Evolutionary conservation across 2,113 vertebrate genomes (phyloP).

Genomic region (Sceloporus undulatus): DNA sequence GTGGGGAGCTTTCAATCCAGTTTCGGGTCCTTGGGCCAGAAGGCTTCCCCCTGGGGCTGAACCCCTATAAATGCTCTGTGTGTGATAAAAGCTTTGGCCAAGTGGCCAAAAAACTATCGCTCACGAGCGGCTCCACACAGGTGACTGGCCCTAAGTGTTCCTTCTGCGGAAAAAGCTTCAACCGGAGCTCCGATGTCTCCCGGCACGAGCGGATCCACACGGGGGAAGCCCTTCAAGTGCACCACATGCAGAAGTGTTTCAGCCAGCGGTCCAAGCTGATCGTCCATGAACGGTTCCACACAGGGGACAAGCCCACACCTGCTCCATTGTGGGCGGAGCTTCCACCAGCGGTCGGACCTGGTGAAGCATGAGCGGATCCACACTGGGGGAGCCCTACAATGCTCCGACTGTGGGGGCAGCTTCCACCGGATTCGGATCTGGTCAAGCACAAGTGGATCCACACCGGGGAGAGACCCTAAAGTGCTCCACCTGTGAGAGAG

Average conservation of each 20-base stretch:
- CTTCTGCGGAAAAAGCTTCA: conserved; percentile 37
- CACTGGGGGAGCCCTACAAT: conserved; percentile 38
- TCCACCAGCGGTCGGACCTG: conserved; percentile 31
- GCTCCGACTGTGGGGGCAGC: conserved; percentile 27
- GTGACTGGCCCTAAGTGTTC: conserved; percentile 33
- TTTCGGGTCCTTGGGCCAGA: background rate
- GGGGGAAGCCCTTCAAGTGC: conserved; percentile 31
- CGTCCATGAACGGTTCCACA: conserved; percentile 28
- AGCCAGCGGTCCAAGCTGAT: conserved; percentile 41
- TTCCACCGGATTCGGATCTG: conserved; percentile 35
- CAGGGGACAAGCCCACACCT: conserved; percentile 15
- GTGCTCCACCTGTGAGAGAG: conserved; percentile 32
- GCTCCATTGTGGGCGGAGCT: conserved; percentile 33
- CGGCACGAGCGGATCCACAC: conserved; percentile 36
- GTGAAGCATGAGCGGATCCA: conserved; percentile 39
- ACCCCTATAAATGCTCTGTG: conserved; percentile 25
- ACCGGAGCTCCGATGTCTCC: conserved; percentile 30
- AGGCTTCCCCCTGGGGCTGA: background rate
- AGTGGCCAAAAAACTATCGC: conserved; percentile 29
- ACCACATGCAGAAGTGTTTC: conserved; percentile 33
- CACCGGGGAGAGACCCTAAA: conserved; percentile 35
- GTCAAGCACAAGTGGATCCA: conserved; percentile 46
- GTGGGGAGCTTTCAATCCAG: conserved; percentile 15
- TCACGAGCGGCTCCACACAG: conserved; percentile 23
- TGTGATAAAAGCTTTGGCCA: conserved; percentile 31